phyloP scores from a whole-genome alignment of 2,113 vertebrate genomes.

The Zapus hudsonius region DNA sequence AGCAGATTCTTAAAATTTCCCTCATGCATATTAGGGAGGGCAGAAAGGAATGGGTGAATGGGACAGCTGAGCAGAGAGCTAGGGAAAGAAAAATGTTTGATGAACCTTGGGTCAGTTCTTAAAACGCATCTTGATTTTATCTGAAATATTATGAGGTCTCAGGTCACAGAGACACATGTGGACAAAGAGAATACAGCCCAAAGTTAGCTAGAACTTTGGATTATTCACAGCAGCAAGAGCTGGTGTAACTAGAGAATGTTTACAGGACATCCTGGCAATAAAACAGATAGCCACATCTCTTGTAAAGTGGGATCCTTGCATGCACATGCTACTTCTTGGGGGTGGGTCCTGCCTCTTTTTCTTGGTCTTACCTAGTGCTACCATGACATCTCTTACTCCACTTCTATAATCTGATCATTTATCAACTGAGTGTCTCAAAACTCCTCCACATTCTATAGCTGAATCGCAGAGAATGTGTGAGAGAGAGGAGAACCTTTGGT shows the following conservation, averaged over 20 bases:
- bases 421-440: background rate
- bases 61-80: background rate
- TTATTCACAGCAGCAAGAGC: background rate
- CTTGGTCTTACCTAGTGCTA: too few relatives aligned
- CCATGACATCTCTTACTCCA: too few relatives aligned
- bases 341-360: background rate
- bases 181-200: background rate
- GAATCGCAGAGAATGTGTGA: background rate
- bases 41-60: background rate
- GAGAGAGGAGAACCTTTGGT: background rate
- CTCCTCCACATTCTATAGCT: background rate
- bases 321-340: rapidly evolving
- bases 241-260: background rate
- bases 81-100: background rate
- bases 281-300: background rate
- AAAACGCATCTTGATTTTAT: background rate
- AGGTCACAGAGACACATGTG: background rate
- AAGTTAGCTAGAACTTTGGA: background rate
- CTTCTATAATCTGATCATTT: background rate
- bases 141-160: background rate
- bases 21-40: background rate
- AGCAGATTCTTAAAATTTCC: background rate
- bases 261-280: rapidly evolving
- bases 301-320: background rate
- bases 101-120: background rate